A percentile compares a stretch with the other conserved stretches of the same genome.
Conservation (phyloP, 2,113 vertebrate genomes). For the Dissostichus mawsoni region DNA sequence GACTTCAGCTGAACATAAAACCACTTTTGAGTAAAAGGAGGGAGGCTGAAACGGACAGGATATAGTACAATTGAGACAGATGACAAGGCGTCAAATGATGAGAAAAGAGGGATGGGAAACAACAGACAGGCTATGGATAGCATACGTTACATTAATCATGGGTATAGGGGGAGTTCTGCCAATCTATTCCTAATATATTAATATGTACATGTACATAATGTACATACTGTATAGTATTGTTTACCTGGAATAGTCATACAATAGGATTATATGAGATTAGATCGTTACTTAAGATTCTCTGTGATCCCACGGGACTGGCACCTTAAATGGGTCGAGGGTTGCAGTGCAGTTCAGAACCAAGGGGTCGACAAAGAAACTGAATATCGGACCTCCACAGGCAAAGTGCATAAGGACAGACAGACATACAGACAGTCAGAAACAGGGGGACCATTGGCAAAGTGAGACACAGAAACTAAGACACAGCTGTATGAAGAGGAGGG, state of each 20-base stretch:
- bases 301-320: conserved; percentile 76
- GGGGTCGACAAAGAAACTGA: conserved; percentile 48
- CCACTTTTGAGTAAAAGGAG: conserved; percentile 46
- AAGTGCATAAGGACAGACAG: conserved; percentile 64
- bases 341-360: conserved; percentile 66
- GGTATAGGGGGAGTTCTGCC: conserved; percentile 44
- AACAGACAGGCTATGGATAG: conserved; percentile 48
- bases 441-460: conserved; percentile 59
- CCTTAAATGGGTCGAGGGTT: conserved; percentile 56
- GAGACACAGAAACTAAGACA: conserved; percentile 55
- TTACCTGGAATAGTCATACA: conserved; percentile 70
- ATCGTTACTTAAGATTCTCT: conserved; percentile 61
- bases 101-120: conserved; percentile 27
- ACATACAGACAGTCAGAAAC: conserved; percentile 69
- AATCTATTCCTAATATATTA: conserved; percentile 59
- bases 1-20: conserved; percentile 68
- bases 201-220: conserved; percentile 71
- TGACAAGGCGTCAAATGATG: conserved; percentile 50
- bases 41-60: conserved; percentile 26
- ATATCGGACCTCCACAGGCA: conserved; percentile 59
- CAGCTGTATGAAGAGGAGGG: conserved; percentile 62
- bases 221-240: conserved; percentile 66
- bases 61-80: conserved; percentile 51
- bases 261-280: conserved; percentile 65
- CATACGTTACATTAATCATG: conserved; percentile 33